These are phyloP conservation scores for Pemphredon lugubris DNA, from an alignment of 2,888 invertebrate genomes.

Conservation along the genomic window DNA sequence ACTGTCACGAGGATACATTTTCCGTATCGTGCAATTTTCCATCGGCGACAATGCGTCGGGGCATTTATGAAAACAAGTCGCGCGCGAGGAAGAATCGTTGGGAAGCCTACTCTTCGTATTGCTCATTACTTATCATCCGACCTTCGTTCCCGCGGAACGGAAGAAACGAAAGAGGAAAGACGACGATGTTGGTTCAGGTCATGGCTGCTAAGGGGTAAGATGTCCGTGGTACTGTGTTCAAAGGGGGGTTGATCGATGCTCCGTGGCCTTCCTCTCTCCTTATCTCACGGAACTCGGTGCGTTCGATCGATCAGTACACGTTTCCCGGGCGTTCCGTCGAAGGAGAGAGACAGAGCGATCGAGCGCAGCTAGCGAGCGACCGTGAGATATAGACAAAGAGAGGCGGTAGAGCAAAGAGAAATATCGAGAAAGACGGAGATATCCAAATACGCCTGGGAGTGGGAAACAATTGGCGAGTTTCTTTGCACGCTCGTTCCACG, in stretches of 20 bases:
- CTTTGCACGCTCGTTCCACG: constrained; percentile 2
- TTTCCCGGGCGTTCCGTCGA: constrained; percentile 36
- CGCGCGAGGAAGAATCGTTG: not conserved
- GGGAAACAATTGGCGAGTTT: constrained; percentile 18
- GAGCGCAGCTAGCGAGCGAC: constrained; percentile 4
- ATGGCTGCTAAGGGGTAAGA: constrained; percentile 15
- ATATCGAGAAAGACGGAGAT: not conserved
- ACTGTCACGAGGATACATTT: too few relatives aligned
- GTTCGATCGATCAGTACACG: constrained; percentile 67
- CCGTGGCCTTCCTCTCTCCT: constrained; percentile 61
- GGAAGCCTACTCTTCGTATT: too few relatives aligned
- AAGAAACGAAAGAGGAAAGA: constrained; percentile 3
- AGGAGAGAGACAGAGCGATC: not conserved
- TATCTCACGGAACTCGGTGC: constrained; percentile 63
- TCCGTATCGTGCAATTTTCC: too few relatives aligned
- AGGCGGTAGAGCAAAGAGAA: not conserved
- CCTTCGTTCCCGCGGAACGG: constrained; percentile 7
- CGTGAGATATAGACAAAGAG: constrained; percentile 3
- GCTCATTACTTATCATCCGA: not conserved
- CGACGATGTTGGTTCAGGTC: constrained; percentile 15
- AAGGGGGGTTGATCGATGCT: constrained; percentile 68
- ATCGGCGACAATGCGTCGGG: too few relatives aligned
- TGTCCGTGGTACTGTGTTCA: constrained; percentile 21
- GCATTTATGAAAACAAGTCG: not conserved
- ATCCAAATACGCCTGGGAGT: not conserved